Conservation (phyloP, 2,797 vertebrate species). For the Liasis olivaceus region DNA sequence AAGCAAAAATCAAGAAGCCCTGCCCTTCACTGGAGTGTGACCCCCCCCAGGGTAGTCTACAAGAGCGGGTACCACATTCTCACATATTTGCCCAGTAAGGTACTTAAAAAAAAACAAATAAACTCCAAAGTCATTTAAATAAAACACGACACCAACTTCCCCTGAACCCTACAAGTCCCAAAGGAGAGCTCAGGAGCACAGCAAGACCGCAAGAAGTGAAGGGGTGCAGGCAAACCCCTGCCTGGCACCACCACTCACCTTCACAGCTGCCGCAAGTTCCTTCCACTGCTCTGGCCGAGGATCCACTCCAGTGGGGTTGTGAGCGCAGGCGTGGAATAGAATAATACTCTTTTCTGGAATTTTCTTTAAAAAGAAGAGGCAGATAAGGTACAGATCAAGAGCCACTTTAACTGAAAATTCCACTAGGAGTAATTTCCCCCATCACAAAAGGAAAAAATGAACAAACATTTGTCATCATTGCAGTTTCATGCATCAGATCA, state of each 20-base stretch:
- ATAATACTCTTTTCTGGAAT: constrained; percentile 93
- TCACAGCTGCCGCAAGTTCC: constrained; percentile 84
- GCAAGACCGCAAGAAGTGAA: too few species aligned
- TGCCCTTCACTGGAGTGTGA: neutral
- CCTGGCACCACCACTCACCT: constrained; percentile 75
- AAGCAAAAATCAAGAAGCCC: neutral
- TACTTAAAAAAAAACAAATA: neutral
- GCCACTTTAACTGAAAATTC: neutral
- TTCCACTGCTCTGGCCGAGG: constrained; percentile 94
- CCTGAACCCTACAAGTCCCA: neutral
- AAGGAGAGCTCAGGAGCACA: neutral
- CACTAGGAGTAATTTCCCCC: neutral
- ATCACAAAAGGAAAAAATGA: too few species aligned
- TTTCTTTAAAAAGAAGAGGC: constrained; percentile 79
- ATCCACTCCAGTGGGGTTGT: constrained; percentile 99
- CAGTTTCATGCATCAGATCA: neutral
- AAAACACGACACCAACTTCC: neutral
- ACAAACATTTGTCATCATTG: too few species aligned
- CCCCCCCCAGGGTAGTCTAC: neutral
- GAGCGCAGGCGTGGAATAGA: constrained; percentile 93
- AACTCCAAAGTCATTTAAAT: neutral
- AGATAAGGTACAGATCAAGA: neutral
- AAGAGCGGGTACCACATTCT: neutral
- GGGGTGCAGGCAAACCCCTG: neutral
- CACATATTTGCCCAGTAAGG: neutral